A percentile compares a stretch with the other conserved stretches of the same genome.
Evolutionary conservation across 2,888 invertebrate genomes (phyloP).

Genomic region (Biston stratarius): DNA sequence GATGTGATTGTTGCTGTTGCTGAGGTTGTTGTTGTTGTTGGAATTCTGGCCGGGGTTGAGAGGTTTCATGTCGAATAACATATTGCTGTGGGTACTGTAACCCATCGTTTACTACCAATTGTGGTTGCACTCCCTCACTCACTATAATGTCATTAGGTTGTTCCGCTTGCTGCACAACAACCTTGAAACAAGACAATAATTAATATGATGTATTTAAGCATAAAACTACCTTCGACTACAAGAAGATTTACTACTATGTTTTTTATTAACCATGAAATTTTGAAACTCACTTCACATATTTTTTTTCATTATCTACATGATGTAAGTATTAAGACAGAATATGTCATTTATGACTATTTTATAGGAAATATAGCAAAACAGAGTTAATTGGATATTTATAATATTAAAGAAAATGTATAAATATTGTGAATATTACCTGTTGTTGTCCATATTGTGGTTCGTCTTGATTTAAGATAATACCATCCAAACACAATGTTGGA

Average conservation of each 20-base stretch:
- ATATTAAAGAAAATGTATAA: too few relatives aligned
- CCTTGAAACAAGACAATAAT: constrained; percentile 54
- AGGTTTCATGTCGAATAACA: constrained; percentile 79
- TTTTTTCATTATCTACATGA: too few relatives aligned
- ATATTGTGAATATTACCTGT: constrained; percentile 61
- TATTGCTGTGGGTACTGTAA: constrained; percentile 82
- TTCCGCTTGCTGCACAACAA: constrained; percentile 85
- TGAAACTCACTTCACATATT: too few relatives aligned
- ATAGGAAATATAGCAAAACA: too few relatives aligned
- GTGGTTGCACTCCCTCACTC: constrained; percentile 78
- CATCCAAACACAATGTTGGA: constrained; percentile 86
- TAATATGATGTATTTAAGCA: constrained; percentile 2
- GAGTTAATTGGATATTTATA: too few relatives aligned
- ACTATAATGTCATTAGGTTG: constrained; percentile 85
- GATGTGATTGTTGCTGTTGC: constrained; percentile 65
- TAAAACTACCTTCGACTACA: neutral
- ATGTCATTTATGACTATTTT: too few relatives aligned
- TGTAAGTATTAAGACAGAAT: too few relatives aligned
- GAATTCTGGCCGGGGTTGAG: constrained; percentile 68
- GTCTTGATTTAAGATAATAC: constrained; percentile 81
- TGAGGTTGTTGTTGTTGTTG: constrained; percentile 70
- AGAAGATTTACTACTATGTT: neutral
- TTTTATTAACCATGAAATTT: neutral
- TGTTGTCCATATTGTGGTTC: constrained; percentile 82
- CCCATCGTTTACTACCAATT: constrained; percentile 79